Conservation (phyloP, 2,888 invertebrate species). For the Leucania comma region DNA sequence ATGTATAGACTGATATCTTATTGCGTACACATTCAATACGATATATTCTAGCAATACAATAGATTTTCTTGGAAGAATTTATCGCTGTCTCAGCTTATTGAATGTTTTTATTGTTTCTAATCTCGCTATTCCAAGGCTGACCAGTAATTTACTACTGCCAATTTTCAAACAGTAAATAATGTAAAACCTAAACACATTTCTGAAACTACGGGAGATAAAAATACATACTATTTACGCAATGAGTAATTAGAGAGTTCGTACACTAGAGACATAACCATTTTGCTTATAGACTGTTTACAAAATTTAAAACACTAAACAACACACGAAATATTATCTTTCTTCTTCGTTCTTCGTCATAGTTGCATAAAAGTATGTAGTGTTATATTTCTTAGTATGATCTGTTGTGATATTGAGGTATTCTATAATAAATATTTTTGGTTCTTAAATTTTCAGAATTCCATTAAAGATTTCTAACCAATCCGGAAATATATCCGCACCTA, state of each 20-base stretch:
- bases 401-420: no score
- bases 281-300: not conserved
- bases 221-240: constrained; percentile 18
- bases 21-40: not conserved
- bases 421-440: no score
- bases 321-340: no score
- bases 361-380: no score
- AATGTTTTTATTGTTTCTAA: constrained; percentile 32
- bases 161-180: constrained; percentile 29
- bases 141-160: constrained; percentile 17
- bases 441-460: no score
- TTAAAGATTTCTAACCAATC: not conserved
- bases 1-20: not conserved
- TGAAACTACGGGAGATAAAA: not conserved
- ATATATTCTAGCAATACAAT: constrained; percentile 12
- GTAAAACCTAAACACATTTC: constrained; percentile 14
- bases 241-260: not conserved
- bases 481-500: constrained; percentile 7
- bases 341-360: no score
- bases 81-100: constrained; percentile 13
- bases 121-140: constrained; percentile 22
- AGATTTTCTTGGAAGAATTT: constrained; percentile 14
- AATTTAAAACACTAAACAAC: no score
- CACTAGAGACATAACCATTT: not conserved
- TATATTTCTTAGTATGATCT: no score